Evolutionary conservation across 2,113 vertebrate species (phyloP).

Genomic region (Ochotona princeps): DNA sequence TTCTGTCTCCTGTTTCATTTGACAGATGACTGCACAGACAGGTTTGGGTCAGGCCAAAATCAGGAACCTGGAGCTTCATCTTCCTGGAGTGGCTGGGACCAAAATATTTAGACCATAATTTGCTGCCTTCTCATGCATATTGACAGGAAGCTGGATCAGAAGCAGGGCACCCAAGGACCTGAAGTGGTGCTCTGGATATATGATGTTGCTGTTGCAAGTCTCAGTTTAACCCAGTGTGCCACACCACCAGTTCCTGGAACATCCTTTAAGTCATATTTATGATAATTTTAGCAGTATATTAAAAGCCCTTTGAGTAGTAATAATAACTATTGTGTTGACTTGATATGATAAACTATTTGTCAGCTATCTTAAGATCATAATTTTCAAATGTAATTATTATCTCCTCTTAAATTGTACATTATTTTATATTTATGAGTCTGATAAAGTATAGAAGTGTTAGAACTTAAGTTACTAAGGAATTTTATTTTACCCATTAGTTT

Average conservation of each 20-base stretch:
- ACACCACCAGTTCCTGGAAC: neutral
- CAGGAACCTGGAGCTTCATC: no score
- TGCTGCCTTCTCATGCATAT: no score
- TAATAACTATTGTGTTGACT: neutral
- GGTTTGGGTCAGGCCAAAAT: no score
- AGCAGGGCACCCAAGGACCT: no score
- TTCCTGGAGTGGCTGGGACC: no score
- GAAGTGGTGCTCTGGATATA: no score
- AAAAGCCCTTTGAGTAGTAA: neutral
- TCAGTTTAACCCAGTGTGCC: no score
- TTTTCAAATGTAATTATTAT: constrained; percentile 48
- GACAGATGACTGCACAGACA: no score
- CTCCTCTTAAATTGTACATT: neutral
- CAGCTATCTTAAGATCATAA: neutral
- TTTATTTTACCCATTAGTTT: neutral
- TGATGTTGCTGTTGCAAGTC: no score
- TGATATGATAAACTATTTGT: neutral
- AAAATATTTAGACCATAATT: no score
- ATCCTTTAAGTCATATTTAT: neutral
- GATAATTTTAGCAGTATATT: constrained; percentile 16
- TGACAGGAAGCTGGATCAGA: no score
- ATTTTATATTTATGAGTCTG: neutral
- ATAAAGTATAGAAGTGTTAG: neutral
- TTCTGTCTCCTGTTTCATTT: no score
- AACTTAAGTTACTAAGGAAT: neutral